Evolutionary conservation across 2,113 vertebrate species (phyloP), one percentile per base, ranked within the genome.

Genomic region (Atherinomorus stipes): DNA sequence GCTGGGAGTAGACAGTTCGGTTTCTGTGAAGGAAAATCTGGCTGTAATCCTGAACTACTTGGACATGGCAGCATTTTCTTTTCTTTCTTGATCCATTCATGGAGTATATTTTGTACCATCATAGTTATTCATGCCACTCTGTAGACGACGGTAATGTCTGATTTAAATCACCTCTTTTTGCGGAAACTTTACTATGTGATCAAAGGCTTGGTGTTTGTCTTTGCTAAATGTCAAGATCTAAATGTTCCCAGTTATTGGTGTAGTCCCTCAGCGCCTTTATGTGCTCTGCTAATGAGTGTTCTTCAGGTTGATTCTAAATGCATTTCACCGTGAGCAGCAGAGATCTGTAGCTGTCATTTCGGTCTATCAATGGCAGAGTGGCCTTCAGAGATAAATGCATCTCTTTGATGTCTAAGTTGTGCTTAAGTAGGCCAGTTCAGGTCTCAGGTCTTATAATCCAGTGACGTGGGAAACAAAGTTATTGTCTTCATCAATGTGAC

Each of bases 1-100:
- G 91, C 92, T 93, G 93, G 60, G 88, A 90, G 85, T 74, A 70
- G 80, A 89, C 86, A 83, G 85, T 84, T 80, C 80, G 78, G 61
- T 71, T 70, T 72, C 64, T 66, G 67, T 63, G 38, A 70, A 74
- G 53, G 81, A 63, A 49, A 78, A 64, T 80, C 66, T 84, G 64
- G 56, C 57, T 47, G 56, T 66, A 56, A 65, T 59, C 23, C 58
- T 73, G 71, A 73, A 50, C 78, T 59, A 64, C 70, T 71, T 82
- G 73, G 71, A 76, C 74, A 53, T 66, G 37, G 56, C 18, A 13
- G 26, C 52, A 28, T 75, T 86, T 69, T 58, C 13, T 38, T 70
- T 81, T n/a, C n/a, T n/a, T n/a, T 52, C 12, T 50, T 8, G 52
- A 11, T 51, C 18, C 2, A 28, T 76, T 63, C 63, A 18, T 22